phyloP scores from a whole-genome alignment of 2,888 invertebrate genomes.

The Eristalis intricaria region DNA sequence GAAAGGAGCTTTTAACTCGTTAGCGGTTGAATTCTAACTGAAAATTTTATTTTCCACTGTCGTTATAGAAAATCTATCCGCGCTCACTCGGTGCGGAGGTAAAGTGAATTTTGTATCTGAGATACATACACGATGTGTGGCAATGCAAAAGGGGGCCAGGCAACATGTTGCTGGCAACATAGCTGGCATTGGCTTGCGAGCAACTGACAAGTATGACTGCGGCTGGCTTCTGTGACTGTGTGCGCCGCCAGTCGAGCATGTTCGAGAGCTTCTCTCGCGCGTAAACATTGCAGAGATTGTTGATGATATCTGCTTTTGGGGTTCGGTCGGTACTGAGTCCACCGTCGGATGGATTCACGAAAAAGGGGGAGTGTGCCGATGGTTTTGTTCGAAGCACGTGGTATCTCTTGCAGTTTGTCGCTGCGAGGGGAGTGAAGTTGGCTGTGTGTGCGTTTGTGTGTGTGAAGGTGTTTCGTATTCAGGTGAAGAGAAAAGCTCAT shows the following conservation, averaged over 20 bases:
- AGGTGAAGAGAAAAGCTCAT: neutral
- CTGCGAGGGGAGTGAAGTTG: neutral
- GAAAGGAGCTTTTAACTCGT: constrained; percentile 78
- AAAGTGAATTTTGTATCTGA: constrained; percentile 50
- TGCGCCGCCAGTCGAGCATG: neutral
- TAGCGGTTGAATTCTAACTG: constrained; percentile 80
- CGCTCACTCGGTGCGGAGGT: constrained; percentile 69
- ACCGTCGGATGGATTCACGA: neutral
- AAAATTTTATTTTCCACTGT: constrained; percentile 73
- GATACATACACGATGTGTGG: constrained; percentile 48
- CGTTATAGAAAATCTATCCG: constrained; percentile 73
- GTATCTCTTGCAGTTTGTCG: neutral
- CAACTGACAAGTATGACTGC: neutral
- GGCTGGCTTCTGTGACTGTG: neutral
- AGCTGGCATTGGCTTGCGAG: neutral
- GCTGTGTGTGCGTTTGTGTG: neutral
- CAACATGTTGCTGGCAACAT: constrained; percentile 59
- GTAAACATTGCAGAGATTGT: neutral
- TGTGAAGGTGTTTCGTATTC: neutral
- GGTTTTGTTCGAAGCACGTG: neutral
- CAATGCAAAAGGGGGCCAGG: constrained; percentile 21
- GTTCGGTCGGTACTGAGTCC: too few relatives aligned
- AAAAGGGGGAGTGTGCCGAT: neutral
- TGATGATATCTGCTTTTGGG: neutral
- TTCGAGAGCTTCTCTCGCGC: neutral